Evolutionary conservation across 1,140 invertebrate species (phyloP).

Genomic region (Varroa destructor): DNA sequence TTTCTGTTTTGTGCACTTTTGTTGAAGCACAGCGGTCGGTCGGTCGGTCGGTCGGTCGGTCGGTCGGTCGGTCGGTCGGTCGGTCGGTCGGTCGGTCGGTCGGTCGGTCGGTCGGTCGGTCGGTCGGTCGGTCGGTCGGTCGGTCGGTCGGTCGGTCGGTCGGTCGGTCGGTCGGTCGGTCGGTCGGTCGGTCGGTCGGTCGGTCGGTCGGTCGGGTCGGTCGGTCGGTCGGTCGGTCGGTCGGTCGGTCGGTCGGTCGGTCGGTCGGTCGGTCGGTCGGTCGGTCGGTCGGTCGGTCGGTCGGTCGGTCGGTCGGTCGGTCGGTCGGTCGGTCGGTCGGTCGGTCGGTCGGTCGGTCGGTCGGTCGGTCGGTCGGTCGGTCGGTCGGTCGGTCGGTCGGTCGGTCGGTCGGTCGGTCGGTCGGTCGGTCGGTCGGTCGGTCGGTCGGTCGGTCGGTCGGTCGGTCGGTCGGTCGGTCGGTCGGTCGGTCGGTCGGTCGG

Average conservation of each 20-base stretch:
- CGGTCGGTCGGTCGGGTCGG: constrained; percentile 12
- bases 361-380: constrained; percentile 13
- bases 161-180: constrained; percentile 13
- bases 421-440: constrained; percentile 13
- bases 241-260: constrained; percentile 13
- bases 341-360: constrained; percentile 13
- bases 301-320: constrained; percentile 13
- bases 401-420: constrained; percentile 13
- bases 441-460: constrained; percentile 13
- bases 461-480: constrained; percentile 13
- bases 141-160: constrained; percentile 13
- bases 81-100: constrained; percentile 13
- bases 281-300: constrained; percentile 13
- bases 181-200: constrained; percentile 13
- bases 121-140: constrained; percentile 13
- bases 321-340: constrained; percentile 13
- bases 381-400: constrained; percentile 13
- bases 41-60: no score
- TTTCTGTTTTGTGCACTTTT: no score
- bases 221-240: constrained; percentile 13
- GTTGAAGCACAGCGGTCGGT: no score
- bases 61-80: not conserved
- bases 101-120: constrained; percentile 13
- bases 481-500: constrained; percentile 13
- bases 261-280: constrained; percentile 13